phyloP scores from a whole-genome alignment of 53 echinoderm and acorn worm genomes.

The Stichopus horrens region DNA sequence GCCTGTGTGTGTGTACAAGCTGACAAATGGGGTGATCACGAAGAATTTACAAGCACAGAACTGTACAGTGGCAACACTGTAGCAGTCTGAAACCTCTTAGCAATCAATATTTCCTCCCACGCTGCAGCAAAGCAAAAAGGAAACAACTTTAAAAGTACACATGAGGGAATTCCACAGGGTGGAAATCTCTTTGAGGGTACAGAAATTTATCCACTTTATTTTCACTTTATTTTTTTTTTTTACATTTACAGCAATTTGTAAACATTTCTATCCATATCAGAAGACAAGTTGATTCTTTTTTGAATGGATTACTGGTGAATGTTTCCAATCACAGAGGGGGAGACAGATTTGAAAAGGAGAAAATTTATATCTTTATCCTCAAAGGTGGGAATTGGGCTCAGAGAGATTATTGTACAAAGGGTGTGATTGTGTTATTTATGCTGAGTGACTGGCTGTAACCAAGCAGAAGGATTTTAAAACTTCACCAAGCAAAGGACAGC shows the following conservation, averaged over 20 bases:
- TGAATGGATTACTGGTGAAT: slow-evolving; percentile 15
- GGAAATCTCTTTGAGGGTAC: not conserved
- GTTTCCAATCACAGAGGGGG: slow-evolving; percentile 18
- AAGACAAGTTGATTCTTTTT: not conserved
- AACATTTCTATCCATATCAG: not conserved
- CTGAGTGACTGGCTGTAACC: not conserved
- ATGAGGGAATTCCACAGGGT: not conserved
- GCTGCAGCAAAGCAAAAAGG: not conserved
- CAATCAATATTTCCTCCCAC: not conserved
- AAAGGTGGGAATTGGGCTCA: not conserved
- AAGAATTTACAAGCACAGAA: not conserved
- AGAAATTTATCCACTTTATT: not conserved
- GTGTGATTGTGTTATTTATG: not conserved
- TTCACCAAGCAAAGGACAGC: no score
- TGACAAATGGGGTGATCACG: no score
- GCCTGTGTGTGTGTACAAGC: no score
- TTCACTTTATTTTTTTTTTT: not conserved
- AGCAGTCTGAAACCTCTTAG: not conserved
- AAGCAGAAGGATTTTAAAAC: no score
- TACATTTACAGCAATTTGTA: not conserved
- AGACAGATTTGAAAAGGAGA: not conserved
- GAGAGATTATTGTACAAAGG: not conserved
- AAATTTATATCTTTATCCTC: slow-evolving; percentile 29
- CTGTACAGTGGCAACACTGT: not conserved
- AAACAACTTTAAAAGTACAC: not conserved